Percentiles rank a stretch among this genome's conserved stretches.
phyloP scores from a whole-genome alignment of 2,113 vertebrate species.

The Pyrgilauda ruficollis region DNA sequence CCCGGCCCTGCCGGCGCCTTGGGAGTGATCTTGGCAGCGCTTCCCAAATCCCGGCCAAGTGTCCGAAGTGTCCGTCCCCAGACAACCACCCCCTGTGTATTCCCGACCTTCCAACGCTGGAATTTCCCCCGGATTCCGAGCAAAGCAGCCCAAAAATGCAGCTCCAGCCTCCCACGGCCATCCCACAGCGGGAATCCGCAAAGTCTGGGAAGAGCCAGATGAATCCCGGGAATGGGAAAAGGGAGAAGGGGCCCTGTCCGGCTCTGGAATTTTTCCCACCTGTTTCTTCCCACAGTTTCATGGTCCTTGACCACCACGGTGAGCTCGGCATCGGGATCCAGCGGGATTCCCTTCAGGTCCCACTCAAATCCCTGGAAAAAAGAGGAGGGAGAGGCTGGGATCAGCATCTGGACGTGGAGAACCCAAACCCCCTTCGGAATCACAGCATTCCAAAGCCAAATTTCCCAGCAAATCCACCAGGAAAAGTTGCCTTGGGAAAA shows the following conservation, averaged over 20 bases:
- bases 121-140: accelerated
- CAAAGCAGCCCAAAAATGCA: background rate
- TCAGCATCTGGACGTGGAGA: accelerated
- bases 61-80: background rate
- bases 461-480: accelerated
- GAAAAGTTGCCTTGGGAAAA: accelerated
- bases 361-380: conserved; percentile 89
- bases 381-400: background rate
- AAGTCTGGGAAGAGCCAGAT: background rate
- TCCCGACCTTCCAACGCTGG: accelerated
- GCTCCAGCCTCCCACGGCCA: background rate
- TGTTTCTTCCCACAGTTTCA: conserved; percentile 94
- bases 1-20: background rate
- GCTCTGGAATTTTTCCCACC: background rate
- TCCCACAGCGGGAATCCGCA: accelerated
- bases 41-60: background rate
- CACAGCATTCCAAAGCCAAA: accelerated
- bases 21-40: background rate
- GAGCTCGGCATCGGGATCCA: conserved; percentile 85
- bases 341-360: conserved; percentile 91
- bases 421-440: accelerated
- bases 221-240: background rate
- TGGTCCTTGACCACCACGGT: conserved; percentile 94
- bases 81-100: background rate
- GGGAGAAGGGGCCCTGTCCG: accelerated